Base-by-base conservation (phyloP, 2,797 vertebrate species). In the Alauda arvensis region DNA sequence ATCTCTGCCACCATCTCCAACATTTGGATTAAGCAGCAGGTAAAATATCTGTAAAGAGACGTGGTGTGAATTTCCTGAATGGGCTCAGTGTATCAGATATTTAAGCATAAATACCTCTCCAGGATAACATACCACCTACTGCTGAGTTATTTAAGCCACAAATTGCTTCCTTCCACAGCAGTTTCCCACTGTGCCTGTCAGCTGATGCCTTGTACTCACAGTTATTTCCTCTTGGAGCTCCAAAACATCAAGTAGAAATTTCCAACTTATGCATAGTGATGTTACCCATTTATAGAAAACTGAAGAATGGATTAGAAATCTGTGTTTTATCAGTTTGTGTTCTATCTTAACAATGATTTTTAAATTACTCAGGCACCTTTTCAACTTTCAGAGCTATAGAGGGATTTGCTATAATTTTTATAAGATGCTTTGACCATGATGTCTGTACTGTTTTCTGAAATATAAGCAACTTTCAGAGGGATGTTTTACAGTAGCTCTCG, bases 141-240 rank as follows among this genome's bases (percentile, higher is more conserved):
- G 62, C 81, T 83, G 82, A 83, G 45, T 69, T 89, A 77, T 53
- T 83, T 75, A 83, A 90, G 63, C 79, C 60, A 68, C 76, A 85
- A 24, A 85, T 88, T 61, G 48, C 77, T 83, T 91, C 74, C 79
- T 92, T 91, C 68, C 77, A 59, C 51, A 79, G 57, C 48, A 74
- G 63, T 85, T 87, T 90, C 89, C 78, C 56, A 52, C 80, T 83
- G 65, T 62, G 67, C 61, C 70, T 78, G 37, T 83, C 76, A 84
- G 45, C 74, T 78, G 42, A 48, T 57, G 60, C 56, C 57, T 74
- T 62, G n/a, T 83, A 81, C 77, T 84, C 61, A 16, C 62, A 78
- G n/a, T 37, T 56, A 46, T 52, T 85, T 94, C 66, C 79, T 88
- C 42, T 77, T 61, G 48, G 45, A 87, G 45, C 33, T 59, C 29